Base-by-base conservation (phyloP, 2,888 invertebrate species). In the Dexiosoma caninum region DNA sequence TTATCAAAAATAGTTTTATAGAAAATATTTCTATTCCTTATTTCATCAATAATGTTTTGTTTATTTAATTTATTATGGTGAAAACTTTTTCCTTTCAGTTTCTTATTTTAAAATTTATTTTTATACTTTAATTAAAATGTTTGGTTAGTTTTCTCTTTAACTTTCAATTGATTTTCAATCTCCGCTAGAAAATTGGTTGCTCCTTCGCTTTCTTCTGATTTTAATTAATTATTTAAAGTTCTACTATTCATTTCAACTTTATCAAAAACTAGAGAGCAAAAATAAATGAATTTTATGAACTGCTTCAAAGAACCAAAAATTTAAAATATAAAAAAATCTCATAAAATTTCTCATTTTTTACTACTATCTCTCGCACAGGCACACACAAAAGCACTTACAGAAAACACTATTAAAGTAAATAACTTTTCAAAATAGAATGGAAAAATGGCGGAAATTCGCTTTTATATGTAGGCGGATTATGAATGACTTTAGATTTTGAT, bases 221-320 rank as follows among this genome's bases (percentile, higher is more conserved):
- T 77, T 77, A 77, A 81, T 81, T 81, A 81, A 81, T 69, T 66
- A 76, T 64, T 53, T 55, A 67, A 74, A 81, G 67, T 81, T 77
- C 35, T 72, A 53, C 49, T 35, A 62, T 76, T 81, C 77, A 77
- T 77, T 81, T 77, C 32, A 57, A 69, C 46, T 76, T 76, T 60
- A 59, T 44, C 64, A 27, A 59, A 67, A 69, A 59, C 32, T n/a
- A 53, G 32, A 42, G 59, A 67, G 46, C 60, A 66, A 66, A 40
- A 69, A 64, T 69, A 69, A 81, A 81, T 81, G 76, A 81, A 69
- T 81, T 72, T 77, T 42, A 77, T 62, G 77, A 77, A 81, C 69
- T 67, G 71, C 64, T 57, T 55, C 53, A 14, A 40, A 35, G 23
- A 57, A 53, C 42, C 44, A 21, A 35, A 53, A 78, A 69, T 14